Conservation (phyloP, 2,113 vertebrate genomes). For the Colossoma macropomum region DNA sequence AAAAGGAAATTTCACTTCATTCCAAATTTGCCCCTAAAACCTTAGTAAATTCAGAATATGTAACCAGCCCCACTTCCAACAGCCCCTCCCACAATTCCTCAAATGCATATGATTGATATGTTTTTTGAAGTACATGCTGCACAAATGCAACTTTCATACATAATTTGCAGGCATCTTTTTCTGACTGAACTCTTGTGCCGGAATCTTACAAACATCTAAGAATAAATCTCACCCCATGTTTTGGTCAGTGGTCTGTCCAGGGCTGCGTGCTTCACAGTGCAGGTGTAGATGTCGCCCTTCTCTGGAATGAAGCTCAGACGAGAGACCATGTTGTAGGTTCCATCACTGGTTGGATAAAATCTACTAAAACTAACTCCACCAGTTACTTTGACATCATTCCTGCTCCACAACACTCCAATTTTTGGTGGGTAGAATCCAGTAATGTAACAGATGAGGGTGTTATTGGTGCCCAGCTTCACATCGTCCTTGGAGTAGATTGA, state of each 20-base stretch:
- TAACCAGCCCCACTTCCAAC: too few species aligned
- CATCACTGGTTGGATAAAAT: slow-evolving; percentile 65
- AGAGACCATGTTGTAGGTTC: slow-evolving; percentile 72
- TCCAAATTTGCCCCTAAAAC: too few species aligned
- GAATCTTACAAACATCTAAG: too few species aligned
- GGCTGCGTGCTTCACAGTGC: slow-evolving; percentile 66
- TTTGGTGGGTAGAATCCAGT: slow-evolving; percentile 19
- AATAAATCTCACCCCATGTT: slow-evolving; percentile 74
- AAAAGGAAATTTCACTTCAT: too few species aligned
- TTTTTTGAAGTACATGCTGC: too few species aligned
- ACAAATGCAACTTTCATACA: too few species aligned
- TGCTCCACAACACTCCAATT: slow-evolving; percentile 73
- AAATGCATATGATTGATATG: too few species aligned
- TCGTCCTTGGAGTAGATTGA: slow-evolving; percentile 60
- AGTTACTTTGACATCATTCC: slow-evolving; percentile 66
- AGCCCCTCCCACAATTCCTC: too few species aligned
- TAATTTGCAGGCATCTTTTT: too few species aligned
- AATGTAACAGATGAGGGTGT: slow-evolving; percentile 51
- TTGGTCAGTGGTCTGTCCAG: slow-evolving; percentile 25
- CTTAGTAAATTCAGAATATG: too few species aligned
- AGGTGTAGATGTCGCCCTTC: slow-evolving; percentile 24
- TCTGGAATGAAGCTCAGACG: slow-evolving; percentile 72
- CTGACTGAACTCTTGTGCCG: too few species aligned
- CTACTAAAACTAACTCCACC: slow-evolving; percentile 55
- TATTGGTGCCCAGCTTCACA: slow-evolving; percentile 54